A percentile compares a stretch with the other conserved stretches of the same genome.
Evolutionary conservation across 1,140 invertebrate species (phyloP).

Genomic region (Heliconius nattereri): DNA sequence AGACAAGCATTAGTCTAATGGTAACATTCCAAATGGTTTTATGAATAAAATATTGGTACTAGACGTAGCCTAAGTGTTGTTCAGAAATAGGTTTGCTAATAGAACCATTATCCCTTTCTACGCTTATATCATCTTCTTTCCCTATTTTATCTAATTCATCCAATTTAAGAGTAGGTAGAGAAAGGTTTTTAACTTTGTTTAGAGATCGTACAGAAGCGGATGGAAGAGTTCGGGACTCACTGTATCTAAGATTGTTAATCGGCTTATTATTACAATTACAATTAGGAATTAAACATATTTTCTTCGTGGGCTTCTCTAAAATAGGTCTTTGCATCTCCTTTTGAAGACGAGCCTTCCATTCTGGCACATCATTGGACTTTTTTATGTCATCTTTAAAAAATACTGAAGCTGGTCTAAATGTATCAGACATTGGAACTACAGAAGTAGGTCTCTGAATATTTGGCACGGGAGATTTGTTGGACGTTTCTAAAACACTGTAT

Average conservation of each 20-base stretch:
- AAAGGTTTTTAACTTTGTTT: constrained; percentile 68
- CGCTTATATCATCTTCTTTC: constrained; percentile 55
- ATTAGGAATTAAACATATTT: constrained; percentile 71
- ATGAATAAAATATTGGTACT: constrained; percentile 18
- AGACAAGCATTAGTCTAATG: constrained; percentile 30
- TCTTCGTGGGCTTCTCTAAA: constrained; percentile 60
- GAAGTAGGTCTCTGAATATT: constrained; percentile 67
- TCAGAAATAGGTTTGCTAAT: constrained; percentile 81
- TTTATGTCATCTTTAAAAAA: constrained; percentile 62
- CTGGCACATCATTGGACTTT: constrained; percentile 59
- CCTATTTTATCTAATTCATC: constrained; percentile 63
- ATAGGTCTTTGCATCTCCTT: constrained; percentile 57
- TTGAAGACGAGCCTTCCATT: constrained; percentile 66
- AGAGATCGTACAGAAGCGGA: constrained; percentile 59
- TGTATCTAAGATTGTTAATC: constrained; percentile 49
- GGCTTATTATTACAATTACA: constrained; percentile 70
- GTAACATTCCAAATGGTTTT: constrained; percentile 41
- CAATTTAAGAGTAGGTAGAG: constrained; percentile 71
- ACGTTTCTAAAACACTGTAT: constrained; percentile 70
- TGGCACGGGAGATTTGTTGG: constrained; percentile 56
- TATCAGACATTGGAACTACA: constrained; percentile 65
- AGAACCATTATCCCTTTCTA: constrained; percentile 60
- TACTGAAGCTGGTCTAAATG: constrained; percentile 68
- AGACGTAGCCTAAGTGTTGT: constrained; percentile 86
- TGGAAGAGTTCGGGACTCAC: constrained; percentile 64